Evolutionary conservation across 2,888 invertebrate genomes (phyloP).

Genomic region (Noctua pronuba): DNA sequence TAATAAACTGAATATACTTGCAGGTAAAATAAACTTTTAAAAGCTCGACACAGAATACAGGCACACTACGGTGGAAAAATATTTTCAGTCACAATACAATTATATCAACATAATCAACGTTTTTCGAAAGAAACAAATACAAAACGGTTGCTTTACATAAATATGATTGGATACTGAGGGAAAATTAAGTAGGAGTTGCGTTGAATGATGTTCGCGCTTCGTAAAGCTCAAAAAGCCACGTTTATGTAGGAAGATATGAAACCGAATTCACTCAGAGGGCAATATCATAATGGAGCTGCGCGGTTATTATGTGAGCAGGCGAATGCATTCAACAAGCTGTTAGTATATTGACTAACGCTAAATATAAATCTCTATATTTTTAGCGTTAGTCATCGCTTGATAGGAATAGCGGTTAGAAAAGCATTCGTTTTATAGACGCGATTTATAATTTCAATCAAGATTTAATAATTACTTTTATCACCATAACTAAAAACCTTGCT

Average conservation of each 20-base stretch:
- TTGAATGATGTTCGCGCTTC: constrained; percentile 77
- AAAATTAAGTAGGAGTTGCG: constrained; percentile 59
- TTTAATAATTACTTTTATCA: background rate
- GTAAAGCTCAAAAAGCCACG: constrained; percentile 79
- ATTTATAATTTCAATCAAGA: background rate
- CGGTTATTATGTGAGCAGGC: constrained; percentile 80
- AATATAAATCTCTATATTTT: constrained; percentile 11
- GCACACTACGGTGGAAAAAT: background rate
- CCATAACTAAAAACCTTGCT: background rate
- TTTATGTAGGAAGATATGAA: constrained; percentile 82
- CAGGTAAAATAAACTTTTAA: background rate
- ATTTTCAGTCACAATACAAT: constrained; percentile 8
- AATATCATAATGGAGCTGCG: constrained; percentile 89
- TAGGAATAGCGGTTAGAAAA: background rate
- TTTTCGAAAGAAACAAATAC: constrained; percentile 44
- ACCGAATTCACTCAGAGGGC: constrained; percentile 87
- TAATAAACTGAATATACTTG: background rate
- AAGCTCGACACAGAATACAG: constrained; percentile 9
- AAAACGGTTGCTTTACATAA: constrained; percentile 46
- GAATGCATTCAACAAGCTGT: constrained; percentile 51
- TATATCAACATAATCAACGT: background rate
- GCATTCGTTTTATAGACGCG: background rate
- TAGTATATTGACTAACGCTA: constrained; percentile 45
- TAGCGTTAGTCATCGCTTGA: no score
- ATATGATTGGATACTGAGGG: constrained; percentile 59